Percentiles rank a stretch among this genome's conserved stretches.
These are phyloP conservation scores for Brachionus rubens DNA, from an alignment of 1,140 invertebrate genomes.

Conservation along the genomic window DNA sequence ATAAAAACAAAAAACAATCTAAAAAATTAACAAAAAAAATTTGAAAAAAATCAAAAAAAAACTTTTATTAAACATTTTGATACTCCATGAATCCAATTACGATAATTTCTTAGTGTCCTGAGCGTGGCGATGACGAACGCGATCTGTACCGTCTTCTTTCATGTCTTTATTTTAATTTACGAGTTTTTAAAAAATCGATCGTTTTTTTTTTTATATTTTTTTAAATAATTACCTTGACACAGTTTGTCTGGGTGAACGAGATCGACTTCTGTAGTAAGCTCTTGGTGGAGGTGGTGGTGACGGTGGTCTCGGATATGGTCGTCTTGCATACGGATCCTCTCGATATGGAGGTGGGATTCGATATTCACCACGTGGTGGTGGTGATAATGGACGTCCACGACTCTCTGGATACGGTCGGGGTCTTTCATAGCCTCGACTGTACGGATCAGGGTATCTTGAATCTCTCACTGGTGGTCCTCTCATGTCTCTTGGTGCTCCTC, in stretches of 20 bases:
- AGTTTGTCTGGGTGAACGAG: not conserved
- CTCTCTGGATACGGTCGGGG: not conserved
- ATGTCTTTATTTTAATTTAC: too few species aligned
- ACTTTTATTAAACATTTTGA: too few species aligned
- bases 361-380: not conserved
- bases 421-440: not conserved
- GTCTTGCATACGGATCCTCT: not conserved
- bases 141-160: too few species aligned
- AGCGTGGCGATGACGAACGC: too few species aligned
- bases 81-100: too few species aligned
- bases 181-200: not conserved
- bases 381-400: not conserved
- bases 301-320: not conserved
- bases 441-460: not conserved
- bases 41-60: too few species aligned
- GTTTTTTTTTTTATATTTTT: not conserved
- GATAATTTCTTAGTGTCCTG: too few species aligned
- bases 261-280: constrained; percentile 11
- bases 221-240: too few species aligned
- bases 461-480: too few species aligned
- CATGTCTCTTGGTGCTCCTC: not conserved
- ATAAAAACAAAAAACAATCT: too few species aligned
- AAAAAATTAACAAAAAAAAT: too few species aligned
- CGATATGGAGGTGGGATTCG: not conserved
- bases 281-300: not conserved